phyloP scores from a whole-genome alignment of 1,140 invertebrate genomes.

The Sarcophaga bullata region DNA sequence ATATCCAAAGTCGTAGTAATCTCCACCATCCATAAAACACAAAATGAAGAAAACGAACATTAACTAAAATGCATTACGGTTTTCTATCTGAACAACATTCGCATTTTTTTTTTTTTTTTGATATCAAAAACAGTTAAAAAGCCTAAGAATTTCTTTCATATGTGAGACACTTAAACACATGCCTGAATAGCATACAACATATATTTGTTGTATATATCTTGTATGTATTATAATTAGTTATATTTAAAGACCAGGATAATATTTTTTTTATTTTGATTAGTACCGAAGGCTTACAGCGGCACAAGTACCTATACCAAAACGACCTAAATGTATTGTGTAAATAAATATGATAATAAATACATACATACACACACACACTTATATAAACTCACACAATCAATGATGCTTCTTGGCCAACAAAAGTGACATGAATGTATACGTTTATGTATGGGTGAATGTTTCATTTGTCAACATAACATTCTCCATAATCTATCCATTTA shows the following conservation, averaged over 20 bases:
- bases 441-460: slow-evolving; percentile 44
- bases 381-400: slow-evolving; percentile 11
- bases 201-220: not conserved
- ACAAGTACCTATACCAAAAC: slow-evolving; percentile 44
- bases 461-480: slow-evolving; percentile 50
- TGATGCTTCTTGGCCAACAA: slow-evolving; percentile 41
- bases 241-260: too few relatives aligned
- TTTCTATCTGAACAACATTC: slow-evolving; percentile 7
- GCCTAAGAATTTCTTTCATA: slow-evolving; percentile 35
- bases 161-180: slow-evolving; percentile 5
- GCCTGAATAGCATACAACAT: not conserved
- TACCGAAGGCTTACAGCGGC: slow-evolving; percentile 36
- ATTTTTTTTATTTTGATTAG: slow-evolving; percentile 45
- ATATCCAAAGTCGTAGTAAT: not conserved
- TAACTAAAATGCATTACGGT: slow-evolving; percentile 33
- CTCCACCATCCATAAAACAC: not conserved
- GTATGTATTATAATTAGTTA: too few relatives aligned
- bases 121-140: slow-evolving; percentile 24
- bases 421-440: slow-evolving; percentile 29
- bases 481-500: slow-evolving; percentile 32
- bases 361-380: slow-evolving; percentile 5
- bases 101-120: not conserved
- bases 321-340: slow-evolving; percentile 48
- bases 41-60: not conserved
- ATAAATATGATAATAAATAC: slow-evolving; percentile 43